Evolutionary conservation across 2,113 vertebrate genomes (phyloP), one percentile per base, ranked within the genome.

Genomic region (Chlamydotis undulata): DNA sequence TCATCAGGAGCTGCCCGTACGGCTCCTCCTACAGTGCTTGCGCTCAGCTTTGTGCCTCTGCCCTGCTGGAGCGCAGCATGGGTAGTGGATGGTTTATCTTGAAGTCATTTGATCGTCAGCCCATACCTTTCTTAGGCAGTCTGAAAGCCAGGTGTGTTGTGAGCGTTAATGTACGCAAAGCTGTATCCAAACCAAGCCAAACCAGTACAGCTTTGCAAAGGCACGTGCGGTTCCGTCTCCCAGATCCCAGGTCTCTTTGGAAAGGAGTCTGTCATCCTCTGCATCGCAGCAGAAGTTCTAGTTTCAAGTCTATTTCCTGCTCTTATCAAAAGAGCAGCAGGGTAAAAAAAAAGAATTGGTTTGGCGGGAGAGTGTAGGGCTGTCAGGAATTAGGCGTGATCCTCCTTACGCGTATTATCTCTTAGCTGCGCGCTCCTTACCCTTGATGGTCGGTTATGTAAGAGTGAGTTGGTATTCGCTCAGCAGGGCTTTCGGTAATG

Each of bases 351-450:
- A 43, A 43, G 47, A 35, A 7, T 67, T 3, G 57, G 33, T 87
- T 79, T 57, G 93, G 49, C 4, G 25, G 88, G 65, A 85, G 76
- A 55, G 85, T 8, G 37, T 70, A 65, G 64, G 75, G 6, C 83
- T 50, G 87, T 53, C 2, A 14, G 84, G 95, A 93, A 85, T 97
- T 91, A 95, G 85, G 43, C 2, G 19, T 95, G 92, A 96, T 95
- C 93, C 92, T 96, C 88, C 92, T 96, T 87, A 88, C 0, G 1
- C 4, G 55, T 11, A 82, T 96, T 94, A 96, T 90, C 96, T 90
- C 79, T 85, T 17, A 67, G 90, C 93, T 76, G 26, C 63, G 25
- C 10, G 82, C 84, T 96, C 71, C 76, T 94, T 91, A 47, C 67
- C 71, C 43, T 19, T 39, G 31, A 2, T 33, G 6, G n/a, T 25